Percentiles rank a stretch among this genome's conserved stretches.
phyloP scores from a whole-genome alignment of 2,113 vertebrate genomes.

The Turnix velox region DNA sequence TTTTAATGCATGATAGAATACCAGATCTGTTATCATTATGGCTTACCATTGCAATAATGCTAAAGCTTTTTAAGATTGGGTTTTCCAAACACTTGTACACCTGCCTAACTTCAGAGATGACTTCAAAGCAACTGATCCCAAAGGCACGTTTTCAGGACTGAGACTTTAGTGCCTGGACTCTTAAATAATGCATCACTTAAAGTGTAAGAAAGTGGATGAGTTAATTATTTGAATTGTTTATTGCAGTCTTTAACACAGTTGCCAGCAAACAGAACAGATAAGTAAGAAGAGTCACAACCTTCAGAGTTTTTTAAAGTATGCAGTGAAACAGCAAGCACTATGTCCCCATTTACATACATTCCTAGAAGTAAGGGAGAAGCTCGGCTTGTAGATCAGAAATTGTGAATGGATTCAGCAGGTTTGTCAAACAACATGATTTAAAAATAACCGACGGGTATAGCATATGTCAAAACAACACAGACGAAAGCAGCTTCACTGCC shows the following conservation, averaged over 20 bases:
- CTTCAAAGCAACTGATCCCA: background rate
- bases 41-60: background rate
- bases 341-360: background rate
- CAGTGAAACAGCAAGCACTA: conserved; percentile 28
- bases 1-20: conserved; percentile 6
- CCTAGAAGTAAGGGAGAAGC: background rate
- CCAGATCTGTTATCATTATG: background rate
- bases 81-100: background rate
- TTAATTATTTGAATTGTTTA: conserved; percentile 69
- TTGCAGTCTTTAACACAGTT: conserved; percentile 41
- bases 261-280: conserved; percentile 46
- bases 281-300: conserved; percentile 60
- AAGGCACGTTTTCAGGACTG: background rate
- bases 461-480: conserved; percentile 39
- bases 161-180: conserved; percentile 13
- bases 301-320: conserved; percentile 39
- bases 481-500: background rate
- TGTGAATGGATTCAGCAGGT: conserved; percentile 34
- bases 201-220: conserved; percentile 15
- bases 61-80: background rate
- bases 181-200: conserved; percentile 54
- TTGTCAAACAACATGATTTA: background rate
- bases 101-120: background rate
- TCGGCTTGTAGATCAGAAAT: background rate
- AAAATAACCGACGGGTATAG: background rate